phyloP scores from a whole-genome alignment of 2,888 invertebrate species.

The Drosophila barbarae region DNA sequence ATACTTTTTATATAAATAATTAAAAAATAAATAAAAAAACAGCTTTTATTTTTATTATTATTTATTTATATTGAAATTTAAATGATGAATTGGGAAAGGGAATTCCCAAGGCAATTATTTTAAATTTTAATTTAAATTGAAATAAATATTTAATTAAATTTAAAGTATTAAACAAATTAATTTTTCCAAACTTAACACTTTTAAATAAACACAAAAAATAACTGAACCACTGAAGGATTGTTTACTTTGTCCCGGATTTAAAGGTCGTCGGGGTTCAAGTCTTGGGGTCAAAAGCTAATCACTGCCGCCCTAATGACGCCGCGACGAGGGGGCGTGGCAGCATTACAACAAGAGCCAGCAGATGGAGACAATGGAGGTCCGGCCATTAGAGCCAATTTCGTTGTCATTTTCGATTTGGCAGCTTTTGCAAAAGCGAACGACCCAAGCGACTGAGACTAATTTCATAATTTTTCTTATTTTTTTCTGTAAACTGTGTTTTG shows the following conservation, averaged over 20 bases:
- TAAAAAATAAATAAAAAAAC: no score
- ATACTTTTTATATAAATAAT: no score
- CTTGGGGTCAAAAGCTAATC: slow-evolving; percentile 1
- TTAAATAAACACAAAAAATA: not conserved
- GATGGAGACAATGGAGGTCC: slow-evolving; percentile 16
- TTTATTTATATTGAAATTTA: no score
- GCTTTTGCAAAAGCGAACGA: slow-evolving; percentile 48
- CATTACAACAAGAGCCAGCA: slow-evolving; percentile 7
- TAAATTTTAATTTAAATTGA: no score
- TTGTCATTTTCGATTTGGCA: slow-evolving; percentile 68
- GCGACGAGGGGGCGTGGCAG: slow-evolving; percentile 20
- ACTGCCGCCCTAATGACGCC: not conserved
- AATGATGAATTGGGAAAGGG: no score
- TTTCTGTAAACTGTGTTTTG: slow-evolving; percentile 14
- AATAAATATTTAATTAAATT: not conserved
- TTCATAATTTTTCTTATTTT: slow-evolving; percentile 59
- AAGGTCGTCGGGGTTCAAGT: not conserved
- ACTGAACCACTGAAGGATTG: not conserved
- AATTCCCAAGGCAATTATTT: no score
- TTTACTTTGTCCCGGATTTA: not conserved
- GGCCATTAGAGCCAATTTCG: slow-evolving; percentile 59
- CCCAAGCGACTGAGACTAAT: slow-evolving; percentile 50
- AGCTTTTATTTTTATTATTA: no score
- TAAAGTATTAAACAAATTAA: no score
- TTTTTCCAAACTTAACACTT: not conserved